Base-by-base conservation (phyloP, 1,140 invertebrate species). In the Colletes gigas region DNA sequence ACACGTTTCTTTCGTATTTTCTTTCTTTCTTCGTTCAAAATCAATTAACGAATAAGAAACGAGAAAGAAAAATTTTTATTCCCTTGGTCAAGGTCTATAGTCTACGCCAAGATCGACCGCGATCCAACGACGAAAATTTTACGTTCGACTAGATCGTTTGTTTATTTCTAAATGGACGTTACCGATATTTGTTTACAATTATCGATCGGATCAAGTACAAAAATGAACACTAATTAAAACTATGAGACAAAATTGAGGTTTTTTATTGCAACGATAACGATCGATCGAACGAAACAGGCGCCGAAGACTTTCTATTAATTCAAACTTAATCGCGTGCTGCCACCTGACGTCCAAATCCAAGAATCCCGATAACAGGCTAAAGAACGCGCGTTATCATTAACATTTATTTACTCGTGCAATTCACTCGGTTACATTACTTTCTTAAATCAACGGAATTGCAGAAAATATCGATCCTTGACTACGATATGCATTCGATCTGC, bases 301-400 rank as follows among this genome's bases (percentile, higher is more conserved):
- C 14, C 14, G 41, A 57, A 9, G 6, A 59, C 6, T 17, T 8
- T 44, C 2, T 5, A 14, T 21, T 17, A 41, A 52, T 69, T 69
- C 54, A 21, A 69, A 69, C 5, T 41, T 41, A 3, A 15, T 21
- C 52, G 21, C 10, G 77, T 79, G 77, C 77, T 72, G 77, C 77
- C 77, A 79, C 41, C 77, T 79, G 17, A 39, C 52, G 77, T n/a
- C n/a, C 55, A 30, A 41, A 52, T 57, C 0, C n/a, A 50, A 39
- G 9, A 73, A 73, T 73, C 17, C n/a, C 41, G 14, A 55, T 47
- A 44, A 44, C 4, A 57, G 69, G n/a, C 54, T 3, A 14, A 9
- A 50, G 8, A 41, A 76, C 3, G 14, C 17, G 10, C 17, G 10
- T 6, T 17, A 3, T 4, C 14, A 21, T 17, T 73, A 17, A 70